These are phyloP conservation scores for Silvanus unidentatus DNA, from an alignment of 2,888 invertebrate species.

Conservation along the genomic window DNA sequence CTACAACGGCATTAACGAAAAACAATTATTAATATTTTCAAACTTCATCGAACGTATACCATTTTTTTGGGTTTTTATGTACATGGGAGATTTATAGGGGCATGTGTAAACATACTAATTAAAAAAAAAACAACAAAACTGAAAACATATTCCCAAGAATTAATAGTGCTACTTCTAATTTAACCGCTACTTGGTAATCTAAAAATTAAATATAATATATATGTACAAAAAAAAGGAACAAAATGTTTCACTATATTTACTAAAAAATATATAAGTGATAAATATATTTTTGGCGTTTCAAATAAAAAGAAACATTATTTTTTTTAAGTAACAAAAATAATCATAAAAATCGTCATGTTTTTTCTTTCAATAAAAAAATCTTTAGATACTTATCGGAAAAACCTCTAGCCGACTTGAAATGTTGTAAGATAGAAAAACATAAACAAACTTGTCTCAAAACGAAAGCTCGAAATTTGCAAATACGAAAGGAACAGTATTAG, in stretches of 20 bases:
- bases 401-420: slow-evolving; percentile 1
- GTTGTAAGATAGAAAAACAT: not conserved
- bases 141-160: slow-evolving; percentile 27
- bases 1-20: slow-evolving; percentile 38
- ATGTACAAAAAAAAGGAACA: slow-evolving; percentile 48
- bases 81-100: slow-evolving; percentile 24
- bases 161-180: slow-evolving; percentile 23
- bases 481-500: too few species aligned
- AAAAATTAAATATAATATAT: slow-evolving; percentile 31
- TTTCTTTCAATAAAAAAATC: slow-evolving; percentile 5
- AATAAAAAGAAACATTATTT: slow-evolving; percentile 43
- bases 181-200: slow-evolving; percentile 21
- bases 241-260: slow-evolving; percentile 43
- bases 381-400: slow-evolving; percentile 7
- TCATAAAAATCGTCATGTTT: slow-evolving; percentile 39
- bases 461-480: too few species aligned
- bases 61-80: slow-evolving; percentile 39
- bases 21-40: slow-evolving; percentile 45
- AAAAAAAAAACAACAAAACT: slow-evolving; percentile 38
- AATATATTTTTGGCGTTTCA: slow-evolving; percentile 47
- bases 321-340: slow-evolving; percentile 46
- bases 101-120: slow-evolving; percentile 21
- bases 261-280: slow-evolving; percentile 37
- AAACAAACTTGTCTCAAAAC: not conserved
- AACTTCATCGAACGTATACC: slow-evolving; percentile 49